Evolutionary conservation across 2,888 invertebrate species (phyloP), one percentile per base, ranked within the genome.

Genomic region (Eutolmus rufibarbis): DNA sequence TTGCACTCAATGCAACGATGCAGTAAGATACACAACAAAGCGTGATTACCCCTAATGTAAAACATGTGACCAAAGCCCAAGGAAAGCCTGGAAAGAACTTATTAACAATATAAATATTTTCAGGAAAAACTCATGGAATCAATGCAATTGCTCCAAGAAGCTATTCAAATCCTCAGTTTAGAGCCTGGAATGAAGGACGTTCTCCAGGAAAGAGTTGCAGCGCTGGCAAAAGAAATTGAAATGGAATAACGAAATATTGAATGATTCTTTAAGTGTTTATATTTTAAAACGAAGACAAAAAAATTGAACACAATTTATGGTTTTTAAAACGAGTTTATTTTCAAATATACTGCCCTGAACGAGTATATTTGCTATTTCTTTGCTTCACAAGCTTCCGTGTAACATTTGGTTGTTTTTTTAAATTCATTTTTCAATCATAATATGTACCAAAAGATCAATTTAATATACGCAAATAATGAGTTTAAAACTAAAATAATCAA

Each of bases 131-230:
- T 95, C 1, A 93, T 93, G 91, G 94, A 95, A 90, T 94, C 94
- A 66, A 93, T 94, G 92, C 91, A 92, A 1, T 89, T 95, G 76
- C 92, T 95, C 0, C 93, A 94, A 90, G 95, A 95, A 91, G 95
- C 95, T 0, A 91, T 93, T 0, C 93, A 94, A 86, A 95, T 95
- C 81, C 91, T 95, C 79, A 93, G 93, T 90, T 92, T 94, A 14
- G 95, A 95, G 89, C 94, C 95, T 0, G 94, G 94, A 85, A 94
- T 95, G 94, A 93, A 93, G 88, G 93, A 93, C 16, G 90, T 92
- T 0, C 90, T 95, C 4, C 93, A 93, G 89, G 91, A 92, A 5
- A 94, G 94, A 82, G 93, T 94, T 8, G 91, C 93, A 78, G 92
- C 93, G 46, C 89, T 95, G 1, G 89, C 91, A 0, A 89, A 89